phyloP scores from a whole-genome alignment of 2,113 vertebrate genomes.

The Morphnarchus princeps region DNA sequence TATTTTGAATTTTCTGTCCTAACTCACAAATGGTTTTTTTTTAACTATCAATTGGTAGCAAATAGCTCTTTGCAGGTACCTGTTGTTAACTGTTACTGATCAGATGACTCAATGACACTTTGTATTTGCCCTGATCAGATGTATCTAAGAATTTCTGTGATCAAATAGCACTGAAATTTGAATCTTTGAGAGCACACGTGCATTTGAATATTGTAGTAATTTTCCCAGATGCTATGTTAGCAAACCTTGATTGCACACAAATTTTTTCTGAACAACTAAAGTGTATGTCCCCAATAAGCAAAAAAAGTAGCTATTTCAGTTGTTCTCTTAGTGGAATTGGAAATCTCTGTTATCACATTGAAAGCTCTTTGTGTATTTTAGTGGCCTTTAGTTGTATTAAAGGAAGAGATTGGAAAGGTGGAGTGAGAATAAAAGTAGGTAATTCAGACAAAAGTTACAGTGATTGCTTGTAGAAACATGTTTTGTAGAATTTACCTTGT shows the following conservation, averaged over 20 bases:
- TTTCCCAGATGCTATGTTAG: background rate
- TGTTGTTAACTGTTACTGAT: background rate
- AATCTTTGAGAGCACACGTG: background rate
- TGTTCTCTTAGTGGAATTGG: background rate
- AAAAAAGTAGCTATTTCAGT: background rate
- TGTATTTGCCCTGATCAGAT: background rate
- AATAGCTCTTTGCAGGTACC: background rate
- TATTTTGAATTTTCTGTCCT: background rate
- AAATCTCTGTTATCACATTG: background rate
- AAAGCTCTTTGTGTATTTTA: background rate
- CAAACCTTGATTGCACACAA: background rate
- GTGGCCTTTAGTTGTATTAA: background rate
- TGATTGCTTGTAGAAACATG: background rate
- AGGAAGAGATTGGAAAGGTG: background rate
- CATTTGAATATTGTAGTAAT: background rate
- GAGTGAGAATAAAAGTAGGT: background rate
- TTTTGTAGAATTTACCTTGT: background rate
- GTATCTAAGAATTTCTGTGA: background rate
- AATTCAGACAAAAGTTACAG: background rate
- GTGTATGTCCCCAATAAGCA: background rate
- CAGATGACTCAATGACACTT: background rate
- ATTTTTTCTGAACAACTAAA: background rate
- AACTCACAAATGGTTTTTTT: background rate
- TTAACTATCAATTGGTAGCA: background rate
- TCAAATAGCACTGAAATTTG: background rate